Evolutionary conservation across 2,113 vertebrate species (phyloP).

Genomic region (Leptosomus discolor): DNA sequence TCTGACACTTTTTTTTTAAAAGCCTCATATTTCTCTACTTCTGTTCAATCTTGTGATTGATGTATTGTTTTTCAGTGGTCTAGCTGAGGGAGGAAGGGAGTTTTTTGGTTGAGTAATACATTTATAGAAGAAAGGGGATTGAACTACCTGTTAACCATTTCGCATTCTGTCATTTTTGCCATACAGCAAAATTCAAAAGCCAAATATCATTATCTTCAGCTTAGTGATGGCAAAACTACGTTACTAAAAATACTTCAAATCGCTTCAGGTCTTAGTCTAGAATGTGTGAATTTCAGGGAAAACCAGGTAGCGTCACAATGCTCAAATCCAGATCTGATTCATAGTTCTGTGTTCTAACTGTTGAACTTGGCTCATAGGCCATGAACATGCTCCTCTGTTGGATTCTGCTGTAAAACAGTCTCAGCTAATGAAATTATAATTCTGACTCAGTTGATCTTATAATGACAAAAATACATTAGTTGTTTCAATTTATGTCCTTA

Average conservation of each 20-base stretch:
- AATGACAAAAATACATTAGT: neutral
- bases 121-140: neutral
- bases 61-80: neutral
- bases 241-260: neutral
- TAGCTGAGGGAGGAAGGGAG: neutral
- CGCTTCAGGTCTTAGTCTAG: neutral
- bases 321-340: neutral
- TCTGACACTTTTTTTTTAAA: neutral
- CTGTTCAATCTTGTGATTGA: neutral
- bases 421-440: neutral
- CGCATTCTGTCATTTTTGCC: neutral
- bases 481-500: neutral
- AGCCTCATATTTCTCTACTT: neutral
- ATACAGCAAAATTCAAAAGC: neutral
- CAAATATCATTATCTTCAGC: neutral
- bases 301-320: neutral
- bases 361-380: neutral
- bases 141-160: neutral
- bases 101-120: neutral
- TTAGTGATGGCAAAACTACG: neutral
- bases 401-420: neutral
- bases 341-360: neutral
- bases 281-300: neutral
- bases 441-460: neutral
- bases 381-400: neutral